These are phyloP conservation scores for Tinamus major DNA, from an alignment of 2,797 vertebrate genomes.

Conservation along the genomic window DNA sequence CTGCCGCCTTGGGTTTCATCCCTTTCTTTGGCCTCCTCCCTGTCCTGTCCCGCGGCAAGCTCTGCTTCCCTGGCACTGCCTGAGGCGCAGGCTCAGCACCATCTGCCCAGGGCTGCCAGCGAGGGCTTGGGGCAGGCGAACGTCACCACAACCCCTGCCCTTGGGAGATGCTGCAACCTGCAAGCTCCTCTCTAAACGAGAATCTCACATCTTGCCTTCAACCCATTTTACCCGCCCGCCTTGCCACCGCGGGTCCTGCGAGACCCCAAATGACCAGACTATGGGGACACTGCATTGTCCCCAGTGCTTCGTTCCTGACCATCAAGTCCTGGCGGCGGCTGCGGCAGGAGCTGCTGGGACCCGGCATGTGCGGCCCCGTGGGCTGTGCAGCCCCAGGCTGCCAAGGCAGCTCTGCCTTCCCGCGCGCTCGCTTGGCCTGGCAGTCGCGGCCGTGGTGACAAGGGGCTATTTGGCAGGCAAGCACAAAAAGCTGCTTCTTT, in stretches of 20 bases:
- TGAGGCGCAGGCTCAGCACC: not conserved
- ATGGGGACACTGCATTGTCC: not conserved
- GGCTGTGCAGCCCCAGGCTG: too few relatives aligned
- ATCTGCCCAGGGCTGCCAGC: not conserved
- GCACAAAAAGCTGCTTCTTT: not conserved
- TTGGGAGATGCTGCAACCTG: not conserved
- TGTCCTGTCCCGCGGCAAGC: not conserved
- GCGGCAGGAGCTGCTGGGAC: not conserved
- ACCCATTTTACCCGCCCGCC: not conserved
- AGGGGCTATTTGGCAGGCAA: not conserved
- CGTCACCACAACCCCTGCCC: not conserved
- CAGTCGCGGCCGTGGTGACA: slow-evolving; percentile 12
- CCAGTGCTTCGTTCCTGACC: not conserved
- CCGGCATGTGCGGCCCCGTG: not conserved
- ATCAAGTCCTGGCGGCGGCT: not conserved
- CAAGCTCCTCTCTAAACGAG: not conserved
- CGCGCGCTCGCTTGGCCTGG: not conserved
- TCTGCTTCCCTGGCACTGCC: not conserved
- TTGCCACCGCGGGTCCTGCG: not conserved
- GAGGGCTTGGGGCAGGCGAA: rapidly evolving
- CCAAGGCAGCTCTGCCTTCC: not conserved
- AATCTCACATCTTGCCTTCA: not conserved
- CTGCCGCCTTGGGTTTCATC: not conserved
- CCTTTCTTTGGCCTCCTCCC: not conserved
- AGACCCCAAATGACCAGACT: not conserved